Evolutionary conservation across 1,140 invertebrate genomes (phyloP), one percentile per base, ranked within the genome.

Genomic region (Drosophila pseudoananassae): DNA sequence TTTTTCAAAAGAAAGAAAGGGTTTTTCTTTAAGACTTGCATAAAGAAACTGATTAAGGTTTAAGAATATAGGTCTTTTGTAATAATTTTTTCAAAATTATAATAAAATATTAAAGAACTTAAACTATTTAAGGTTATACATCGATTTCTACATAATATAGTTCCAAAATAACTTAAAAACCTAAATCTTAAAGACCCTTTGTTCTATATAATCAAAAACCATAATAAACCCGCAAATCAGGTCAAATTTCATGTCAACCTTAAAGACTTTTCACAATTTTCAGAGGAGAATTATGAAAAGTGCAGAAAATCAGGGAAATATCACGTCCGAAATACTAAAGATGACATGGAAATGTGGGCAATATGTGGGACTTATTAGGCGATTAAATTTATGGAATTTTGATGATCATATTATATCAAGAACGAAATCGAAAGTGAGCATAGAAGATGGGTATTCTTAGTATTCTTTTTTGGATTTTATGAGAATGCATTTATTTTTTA

Each of bases 331-430:
- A 12, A 3, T 40, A 4, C 25, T 27, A 40, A 25, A 56, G 27
- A 15, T 54, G 50, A 66, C 61, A 54, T 54, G 20, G 49, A 55
- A 31, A 68, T 55, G 31, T 47, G 4, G 27, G 27, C 17, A 55
- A 68, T 38, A 55, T 54, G 46, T 68, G 43, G 51, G 58, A 27
- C 25, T 27, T 27, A 27, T 27, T 27, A 27, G 25, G 59, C 58
- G 20, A 47, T 46, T 45, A 53, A 82, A 78, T 69, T 57, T 83
- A 77, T 81, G 78, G 60, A 81, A 82, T 82, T 78, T 50, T 25
- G 25, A 57, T 55, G 56, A 57, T 69, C 51, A 47, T 69, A 25
- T 17, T 20, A 20, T 38, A 3, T 10, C 36, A 33, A 8, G 17
- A 33, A 55, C 36, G 29, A 45, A 29, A 61, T 54, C 27, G 8